Evolutionary conservation across 1,140 invertebrate species (phyloP).

Genomic region (Pissodes strobi): DNA sequence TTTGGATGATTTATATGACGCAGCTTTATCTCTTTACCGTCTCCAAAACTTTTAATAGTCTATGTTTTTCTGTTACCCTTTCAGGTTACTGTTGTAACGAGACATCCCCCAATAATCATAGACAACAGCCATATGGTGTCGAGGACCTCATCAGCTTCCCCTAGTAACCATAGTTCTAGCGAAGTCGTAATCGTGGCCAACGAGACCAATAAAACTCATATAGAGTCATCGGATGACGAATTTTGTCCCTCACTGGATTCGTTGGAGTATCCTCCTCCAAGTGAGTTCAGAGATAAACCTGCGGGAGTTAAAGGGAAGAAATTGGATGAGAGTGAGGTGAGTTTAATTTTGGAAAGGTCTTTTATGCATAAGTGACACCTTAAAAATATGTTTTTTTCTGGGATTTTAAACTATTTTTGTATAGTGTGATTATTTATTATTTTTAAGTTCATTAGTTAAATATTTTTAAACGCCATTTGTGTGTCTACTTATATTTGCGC

Average conservation of each 20-base stretch:
- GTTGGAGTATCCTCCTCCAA: constrained; percentile 66
- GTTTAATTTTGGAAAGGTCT: no score
- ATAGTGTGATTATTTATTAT: no score
- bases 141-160: constrained; percentile 53
- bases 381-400: no score
- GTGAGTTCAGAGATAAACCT: constrained; percentile 55
- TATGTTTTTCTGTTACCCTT: no score
- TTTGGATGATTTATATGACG: no score
- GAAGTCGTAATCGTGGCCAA: constrained; percentile 81
- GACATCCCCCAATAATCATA: constrained; percentile 76
- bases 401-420: no score
- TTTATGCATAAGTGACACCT: no score
- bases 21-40: no score
- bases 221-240: constrained; percentile 72
- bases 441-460: no score
- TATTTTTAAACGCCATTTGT: no score
- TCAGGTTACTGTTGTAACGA: constrained; percentile 76
- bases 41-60: no score
- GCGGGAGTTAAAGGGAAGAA: constrained; percentile 59
- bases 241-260: constrained; percentile 72
- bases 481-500: no score
- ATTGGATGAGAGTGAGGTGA: constrained; percentile 80
- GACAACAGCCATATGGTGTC: constrained; percentile 56
- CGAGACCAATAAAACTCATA: constrained; percentile 70
- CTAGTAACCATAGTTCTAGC: constrained; percentile 53